Base-by-base conservation (phyloP, 2,113 vertebrate species). In the Brachirus orientalis region DNA sequence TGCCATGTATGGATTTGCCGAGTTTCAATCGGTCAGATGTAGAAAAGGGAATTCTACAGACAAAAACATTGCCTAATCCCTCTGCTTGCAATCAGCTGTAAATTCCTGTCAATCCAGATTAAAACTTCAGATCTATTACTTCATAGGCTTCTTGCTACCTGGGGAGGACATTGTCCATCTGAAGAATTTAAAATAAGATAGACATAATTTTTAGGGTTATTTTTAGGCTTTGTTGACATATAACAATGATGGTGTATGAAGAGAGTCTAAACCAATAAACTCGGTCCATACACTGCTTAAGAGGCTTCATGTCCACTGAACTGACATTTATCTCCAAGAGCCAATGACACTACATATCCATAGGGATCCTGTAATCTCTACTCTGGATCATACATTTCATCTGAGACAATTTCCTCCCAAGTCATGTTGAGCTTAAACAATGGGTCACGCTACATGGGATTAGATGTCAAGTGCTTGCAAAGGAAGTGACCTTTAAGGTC, bases 101-200 rank as follows among this genome's bases (percentile, higher is more conserved):
- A 80, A 69, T 53, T 75, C 72, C 64, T 69, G 73, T 78, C 77
- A 81, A 71, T 86, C 83, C 85, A 87, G 84, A 92, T 93, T 89
- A 91, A 18, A 54, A 18, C 16, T 62, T 81, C 63, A 87, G 83
- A 82, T 83, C 69, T 84, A 69, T 80, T 68, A 76, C 74, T 81
- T 75, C 38, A 48, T 63, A 45, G 41, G 47, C 63, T 69, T 33
- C 44, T 45, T 58, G 46, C 38, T 57, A 57, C 12, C 41, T 6
- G 28, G 52, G 48, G 57, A 63, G 14, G 12, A 20, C 22, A 48
- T 74, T 77, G 72, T 76, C 77, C 67, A 79, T 80, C 35, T 79
- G 12, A 37, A 33, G n/a, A 78, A 13, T 56, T 11, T 10, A 4
- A 43, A 5, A 12, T 10, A 28, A 6, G 6, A 28, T 28, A 28